Evolutionary conservation across 2,113 vertebrate species (phyloP).

Genomic region (Himantopus leucocephalus): DNA sequence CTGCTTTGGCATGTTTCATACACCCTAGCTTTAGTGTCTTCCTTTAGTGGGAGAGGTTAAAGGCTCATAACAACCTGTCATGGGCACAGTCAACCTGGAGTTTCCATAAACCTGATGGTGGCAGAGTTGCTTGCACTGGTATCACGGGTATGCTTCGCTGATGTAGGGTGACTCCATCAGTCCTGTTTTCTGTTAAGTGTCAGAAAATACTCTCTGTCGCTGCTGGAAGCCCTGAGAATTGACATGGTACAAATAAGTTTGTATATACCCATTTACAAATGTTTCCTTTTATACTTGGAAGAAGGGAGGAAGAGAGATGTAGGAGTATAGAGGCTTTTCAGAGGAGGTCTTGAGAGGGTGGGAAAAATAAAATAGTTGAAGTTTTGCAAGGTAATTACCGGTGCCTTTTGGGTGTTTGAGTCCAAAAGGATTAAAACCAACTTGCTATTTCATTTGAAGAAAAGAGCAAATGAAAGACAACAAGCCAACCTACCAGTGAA

Average conservation of each 20-base stretch:
- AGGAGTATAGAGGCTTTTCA: background rate
- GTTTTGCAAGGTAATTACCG: background rate
- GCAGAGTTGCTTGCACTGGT: background rate
- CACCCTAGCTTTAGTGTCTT: background rate
- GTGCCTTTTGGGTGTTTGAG: background rate
- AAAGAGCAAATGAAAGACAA: background rate
- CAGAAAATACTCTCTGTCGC: background rate
- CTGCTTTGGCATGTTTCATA: background rate
- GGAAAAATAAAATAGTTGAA: background rate
- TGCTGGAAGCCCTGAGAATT: background rate
- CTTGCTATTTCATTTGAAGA: background rate
- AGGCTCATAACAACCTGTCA: background rate
- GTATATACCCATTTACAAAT: background rate
- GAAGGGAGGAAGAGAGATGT: background rate
- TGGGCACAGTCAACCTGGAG: background rate
- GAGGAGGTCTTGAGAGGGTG: background rate
- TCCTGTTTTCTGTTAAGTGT: background rate
- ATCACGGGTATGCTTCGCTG: rapidly evolving
- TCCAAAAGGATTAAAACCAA: constrained; percentile 7
- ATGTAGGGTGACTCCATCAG: background rate
- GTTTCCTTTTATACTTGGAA: background rate
- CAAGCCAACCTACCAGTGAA: background rate
- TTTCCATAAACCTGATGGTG: background rate
- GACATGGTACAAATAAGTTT: rapidly evolving
- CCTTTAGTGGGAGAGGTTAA: background rate